Evolutionary conservation across 1,140 invertebrate genomes (phyloP), one percentile per base, ranked within the genome.

Genomic region (Drosophila carrolli): DNA sequence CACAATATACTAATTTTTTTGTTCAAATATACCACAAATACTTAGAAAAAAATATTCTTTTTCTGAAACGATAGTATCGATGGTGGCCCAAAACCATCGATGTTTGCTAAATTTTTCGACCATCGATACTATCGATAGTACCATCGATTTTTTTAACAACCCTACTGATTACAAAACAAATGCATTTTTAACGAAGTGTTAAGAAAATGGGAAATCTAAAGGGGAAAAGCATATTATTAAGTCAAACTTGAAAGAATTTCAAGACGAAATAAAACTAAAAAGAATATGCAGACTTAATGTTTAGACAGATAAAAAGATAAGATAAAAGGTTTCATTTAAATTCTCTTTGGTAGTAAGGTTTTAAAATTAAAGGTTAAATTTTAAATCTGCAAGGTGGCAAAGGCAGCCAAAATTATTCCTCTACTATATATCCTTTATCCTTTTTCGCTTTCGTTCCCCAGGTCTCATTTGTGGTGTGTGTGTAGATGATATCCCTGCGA

Each of bases 401-500:
- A 35, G 41, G 50, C 32, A 47, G 51, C 29, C 67, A 71, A 72
- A 72, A 37, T 72, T 53, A 53, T 72, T 56, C 41, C 65, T 35
- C 37, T 55, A 5, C 16, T 43, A 38, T 35, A 50, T 58, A 55
- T 32, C 43, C 51, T 37, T 40, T 27, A 29, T 43, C 48, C 47
- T 53, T 13, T 35, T 37, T 27, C 47, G 44, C 13, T 11, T n/a
- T 11, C 50, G 14, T 14, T 38, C 3, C 41, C 37, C 35, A 41
- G 41, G 10, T 56, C 47, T 58, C 66, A 66, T 85, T 71, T 71
- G 54, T 58, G 66, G 76, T 51, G n/a, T 51, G 27, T 51, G 78
- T 75, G 61, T 55, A 47, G 63, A 62, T 83, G 84, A 89, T 86
- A 86, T 86, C 79, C 83, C 78, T 88, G 83, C 72, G 84, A 89